Conservation (phyloP, 92 coral and sea anemone species). For the Parazoanthus swiftii region DNA sequence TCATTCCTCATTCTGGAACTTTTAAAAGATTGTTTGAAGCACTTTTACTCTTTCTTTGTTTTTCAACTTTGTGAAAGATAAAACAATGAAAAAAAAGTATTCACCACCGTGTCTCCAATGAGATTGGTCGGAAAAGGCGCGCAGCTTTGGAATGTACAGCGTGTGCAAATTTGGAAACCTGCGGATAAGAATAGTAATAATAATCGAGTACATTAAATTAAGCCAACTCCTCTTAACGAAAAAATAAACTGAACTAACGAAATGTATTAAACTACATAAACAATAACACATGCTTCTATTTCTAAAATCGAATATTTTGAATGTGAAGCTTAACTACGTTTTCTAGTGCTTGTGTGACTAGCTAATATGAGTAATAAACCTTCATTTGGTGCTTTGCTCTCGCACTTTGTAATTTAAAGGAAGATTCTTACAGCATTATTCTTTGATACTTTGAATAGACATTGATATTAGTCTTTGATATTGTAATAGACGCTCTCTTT, state of each 20-base stretch:
- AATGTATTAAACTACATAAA: slow-evolving; percentile 28
- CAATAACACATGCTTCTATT: slow-evolving; percentile 40
- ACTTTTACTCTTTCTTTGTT: slow-evolving; percentile 23
- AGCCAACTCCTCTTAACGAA: slow-evolving; percentile 37
- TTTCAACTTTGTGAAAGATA: slow-evolving; percentile 28
- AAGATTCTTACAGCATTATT: slow-evolving; percentile 31
- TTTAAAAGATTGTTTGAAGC: slow-evolving; percentile 8
- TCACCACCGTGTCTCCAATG: slow-evolving; percentile 31
- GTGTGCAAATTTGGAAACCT: slow-evolving; percentile 29
- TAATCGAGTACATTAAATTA: not conserved
- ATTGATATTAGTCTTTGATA: slow-evolving; percentile 15
- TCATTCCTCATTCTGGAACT: slow-evolving; percentile 27
- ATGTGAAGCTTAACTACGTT: slow-evolving; percentile 32
- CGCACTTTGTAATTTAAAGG: slow-evolving; percentile 27
- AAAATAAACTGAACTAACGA: no score
- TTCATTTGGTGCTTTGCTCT: slow-evolving; percentile 31
- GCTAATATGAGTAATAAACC: slow-evolving; percentile 27
- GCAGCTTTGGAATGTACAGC: slow-evolving; percentile 30
- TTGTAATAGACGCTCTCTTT: slow-evolving; percentile 27
- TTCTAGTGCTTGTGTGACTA: slow-evolving; percentile 33
- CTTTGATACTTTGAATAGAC: slow-evolving; percentile 26
- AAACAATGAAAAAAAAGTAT: slow-evolving; percentile 8
- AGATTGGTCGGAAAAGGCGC: slow-evolving; percentile 16
- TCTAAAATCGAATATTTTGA: slow-evolving; percentile 17
- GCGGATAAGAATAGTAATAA: not conserved